Percentiles rank a stretch among this genome's conserved stretches.
phyloP scores from a whole-genome alignment of 2,113 vertebrate genomes.

The Catharus minimus region DNA sequence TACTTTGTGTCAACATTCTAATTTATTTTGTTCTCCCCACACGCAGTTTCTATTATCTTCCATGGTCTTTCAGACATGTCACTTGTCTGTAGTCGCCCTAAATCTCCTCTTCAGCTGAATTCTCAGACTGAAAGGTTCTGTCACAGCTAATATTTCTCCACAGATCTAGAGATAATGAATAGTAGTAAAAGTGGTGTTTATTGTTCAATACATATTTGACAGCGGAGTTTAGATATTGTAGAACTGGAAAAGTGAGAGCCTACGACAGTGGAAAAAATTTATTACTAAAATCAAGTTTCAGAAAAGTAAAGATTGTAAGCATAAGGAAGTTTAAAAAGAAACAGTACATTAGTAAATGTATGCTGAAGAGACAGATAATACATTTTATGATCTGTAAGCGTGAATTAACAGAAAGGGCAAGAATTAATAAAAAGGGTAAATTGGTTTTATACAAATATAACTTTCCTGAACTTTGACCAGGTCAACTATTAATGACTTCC shows the following conservation, averaged over 20 bases:
- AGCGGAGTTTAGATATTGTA: not conserved
- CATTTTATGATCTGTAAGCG: not conserved
- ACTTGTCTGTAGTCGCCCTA: not conserved
- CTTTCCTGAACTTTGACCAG: not conserved
- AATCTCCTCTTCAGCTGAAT: not conserved
- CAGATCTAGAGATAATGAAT: not conserved
- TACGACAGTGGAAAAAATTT: not conserved
- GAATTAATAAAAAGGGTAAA: not conserved
- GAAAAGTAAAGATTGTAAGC: not conserved
- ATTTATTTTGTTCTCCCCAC: not conserved
- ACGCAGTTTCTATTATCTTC: not conserved
- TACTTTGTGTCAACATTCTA: not conserved
- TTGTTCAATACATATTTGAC: not conserved
- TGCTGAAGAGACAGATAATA: not conserved
- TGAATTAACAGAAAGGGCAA: not conserved
- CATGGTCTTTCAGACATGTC: not conserved
- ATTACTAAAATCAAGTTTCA: not conserved
- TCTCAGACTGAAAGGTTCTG: conserved; percentile 6
- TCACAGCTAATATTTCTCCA: not conserved
- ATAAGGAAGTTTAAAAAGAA: not conserved
- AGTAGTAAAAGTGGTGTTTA: not conserved
- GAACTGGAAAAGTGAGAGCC: not conserved
- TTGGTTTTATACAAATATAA: not conserved
- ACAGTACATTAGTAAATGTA: not conserved
- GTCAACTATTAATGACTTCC: not conserved